phyloP scores from a whole-genome alignment of 1,140 invertebrate genomes.

The Eueides isabella region DNA sequence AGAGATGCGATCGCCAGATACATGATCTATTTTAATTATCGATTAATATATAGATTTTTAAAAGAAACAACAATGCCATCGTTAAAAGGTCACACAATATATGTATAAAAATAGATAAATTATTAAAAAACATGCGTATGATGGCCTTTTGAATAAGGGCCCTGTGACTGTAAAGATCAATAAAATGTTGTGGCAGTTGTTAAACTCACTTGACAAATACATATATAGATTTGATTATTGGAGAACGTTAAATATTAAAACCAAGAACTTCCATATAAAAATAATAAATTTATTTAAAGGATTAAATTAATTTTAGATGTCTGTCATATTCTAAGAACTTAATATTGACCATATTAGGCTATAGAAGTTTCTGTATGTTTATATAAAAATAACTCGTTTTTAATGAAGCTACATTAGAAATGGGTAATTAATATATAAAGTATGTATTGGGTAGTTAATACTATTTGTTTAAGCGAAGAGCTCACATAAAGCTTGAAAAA shows the following conservation, averaged over 20 bases:
- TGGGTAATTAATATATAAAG: no score
- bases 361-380: no score
- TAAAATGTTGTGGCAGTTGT: background rate
- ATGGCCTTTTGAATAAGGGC: background rate
- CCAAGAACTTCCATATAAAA: background rate
- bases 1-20: conserved; percentile 36
- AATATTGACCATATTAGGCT: no score
- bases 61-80: conserved; percentile 11
- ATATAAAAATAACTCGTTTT: no score
- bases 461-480: no score
- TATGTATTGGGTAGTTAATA: no score
- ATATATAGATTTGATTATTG: background rate
- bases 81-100: background rate
- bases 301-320: no score
- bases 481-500: no score
- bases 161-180: background rate
- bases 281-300: no score
- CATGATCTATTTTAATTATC: conserved; percentile 16
- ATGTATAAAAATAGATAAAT: background rate
- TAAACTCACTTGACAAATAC: background rate
- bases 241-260: background rate
- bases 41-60: conserved; percentile 31
- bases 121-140: background rate
- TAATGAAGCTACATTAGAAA: no score
- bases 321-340: no score